Base-by-base conservation (phyloP, 2,888 invertebrate genomes). In the Lissonota sp. region DNA sequence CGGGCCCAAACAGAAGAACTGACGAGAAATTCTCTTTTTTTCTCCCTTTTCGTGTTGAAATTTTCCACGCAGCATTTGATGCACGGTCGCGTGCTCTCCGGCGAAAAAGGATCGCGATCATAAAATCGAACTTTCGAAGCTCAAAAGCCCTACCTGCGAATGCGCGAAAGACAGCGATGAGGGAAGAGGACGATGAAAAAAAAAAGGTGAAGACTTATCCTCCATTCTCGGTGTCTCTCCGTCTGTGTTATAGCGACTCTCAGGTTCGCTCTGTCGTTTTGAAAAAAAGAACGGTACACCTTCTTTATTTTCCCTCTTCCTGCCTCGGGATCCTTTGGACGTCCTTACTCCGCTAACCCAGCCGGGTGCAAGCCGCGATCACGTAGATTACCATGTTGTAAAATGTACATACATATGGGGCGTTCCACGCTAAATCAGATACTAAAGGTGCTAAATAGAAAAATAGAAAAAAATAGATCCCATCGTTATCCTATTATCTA, bases 351-450 rank as follows among this genome's bases (percentile, higher is more conserved):
- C 49, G n/a, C 16, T 40, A 14, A 4, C 53, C 46, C 66, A 42
- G 66, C 39, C n/a, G 49, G 57, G 49, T 62, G 71, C 53, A 62
- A 60, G 1, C 26, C 60, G 16, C 66, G 60, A 62, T 42, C 49
- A 46, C 64, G n/a, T 79, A 74, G 85, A 85, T 84, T 79, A 86
- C 86, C 85, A 73, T 82, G 88, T 79, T 83, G 84, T 88, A 89
- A 89, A 89, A 87, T 85, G 73, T 86, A 86, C 26, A 26, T 26
- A 26, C 26, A 26, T 26, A 26, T 26, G 26, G 26, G 26, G 26
- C 26, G 3, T 26, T 26, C 3, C 26, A 3, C 26, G 26, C 3
- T 3, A 26, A 26, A 2, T 26, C 26, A 26, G 26, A n/a, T n/a
- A n/a, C n/a, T n/a, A n/a, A n/a, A n/a, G n/a, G n/a, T n/a, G n/a